Percentiles rank a stretch among this genome's conserved stretches.
phyloP scores from a whole-genome alignment of 2,113 vertebrate genomes.

The Tragelaphus strepsiceros region DNA sequence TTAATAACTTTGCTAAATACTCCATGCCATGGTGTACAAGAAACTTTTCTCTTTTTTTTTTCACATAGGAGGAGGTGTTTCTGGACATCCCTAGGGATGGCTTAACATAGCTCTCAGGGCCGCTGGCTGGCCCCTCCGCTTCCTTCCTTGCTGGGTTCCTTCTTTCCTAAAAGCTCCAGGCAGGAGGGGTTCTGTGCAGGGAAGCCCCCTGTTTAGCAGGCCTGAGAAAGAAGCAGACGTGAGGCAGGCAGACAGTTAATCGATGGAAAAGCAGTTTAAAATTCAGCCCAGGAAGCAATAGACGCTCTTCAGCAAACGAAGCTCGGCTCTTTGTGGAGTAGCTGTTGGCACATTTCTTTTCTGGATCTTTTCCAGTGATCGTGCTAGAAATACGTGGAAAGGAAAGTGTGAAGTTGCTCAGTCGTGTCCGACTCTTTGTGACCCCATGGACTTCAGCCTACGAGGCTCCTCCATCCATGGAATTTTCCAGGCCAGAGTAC shows the following conservation, averaged over 20 bases:
- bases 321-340: background rate
- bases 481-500: background rate
- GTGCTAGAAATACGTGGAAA: background rate
- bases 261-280: background rate
- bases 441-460: background rate
- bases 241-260: background rate
- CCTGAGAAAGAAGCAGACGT: background rate
- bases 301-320: background rate
- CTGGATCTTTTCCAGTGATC: background rate
- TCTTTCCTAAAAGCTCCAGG: background rate
- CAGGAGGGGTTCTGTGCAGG: background rate
- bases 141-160: background rate
- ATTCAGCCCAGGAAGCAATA: background rate
- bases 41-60: background rate
- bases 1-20: constrained; percentile 40
- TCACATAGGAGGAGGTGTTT: background rate
- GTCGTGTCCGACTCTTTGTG: background rate
- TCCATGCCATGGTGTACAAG: background rate
- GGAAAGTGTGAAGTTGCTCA: background rate
- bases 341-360: background rate
- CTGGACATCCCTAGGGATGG: background rate
- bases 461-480: background rate
- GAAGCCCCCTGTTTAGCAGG: background rate
- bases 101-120: background rate
- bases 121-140: accelerated